phyloP scores from a whole-genome alignment of 2,888 invertebrate genomes.

The Alloscopus bannaensis region DNA sequence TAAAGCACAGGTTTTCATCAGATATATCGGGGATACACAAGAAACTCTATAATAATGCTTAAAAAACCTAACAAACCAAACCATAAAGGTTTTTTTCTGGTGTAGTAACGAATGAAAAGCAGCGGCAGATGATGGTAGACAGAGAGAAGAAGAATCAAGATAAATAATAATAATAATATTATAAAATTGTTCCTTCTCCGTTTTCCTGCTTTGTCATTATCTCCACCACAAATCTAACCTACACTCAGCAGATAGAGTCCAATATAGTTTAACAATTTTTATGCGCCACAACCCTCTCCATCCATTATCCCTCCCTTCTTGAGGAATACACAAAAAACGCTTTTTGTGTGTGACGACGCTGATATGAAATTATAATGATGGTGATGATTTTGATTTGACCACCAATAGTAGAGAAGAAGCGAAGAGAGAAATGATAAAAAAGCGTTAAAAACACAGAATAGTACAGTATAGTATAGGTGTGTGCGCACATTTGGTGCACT shows the following conservation, averaged over 20 bases:
- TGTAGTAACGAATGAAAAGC: slow-evolving; percentile 40
- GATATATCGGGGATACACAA: no score
- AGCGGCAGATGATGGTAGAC: slow-evolving; percentile 58
- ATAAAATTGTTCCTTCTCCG: slow-evolving; percentile 63
- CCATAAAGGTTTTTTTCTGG: no score
- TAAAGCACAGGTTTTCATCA: no score
- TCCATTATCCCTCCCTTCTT: neutral
- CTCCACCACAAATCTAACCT: slow-evolving; percentile 60
- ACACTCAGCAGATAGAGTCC: slow-evolving; percentile 14
- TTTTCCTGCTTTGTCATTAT: slow-evolving; percentile 66
- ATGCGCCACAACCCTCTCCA: slow-evolving; percentile 23
- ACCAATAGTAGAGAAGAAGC: slow-evolving; percentile 43
- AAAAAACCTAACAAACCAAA: no score
- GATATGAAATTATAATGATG: slow-evolving; percentile 44
- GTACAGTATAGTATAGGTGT: slow-evolving; percentile 20
- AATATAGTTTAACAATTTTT: slow-evolving; percentile 16
- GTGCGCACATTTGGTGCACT: no score
- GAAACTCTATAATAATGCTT: no score
- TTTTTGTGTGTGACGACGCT: slow-evolving; percentile 13
- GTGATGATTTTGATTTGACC: slow-evolving; percentile 53
- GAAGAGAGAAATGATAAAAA: no score
- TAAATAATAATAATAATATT: slow-evolving; percentile 62
- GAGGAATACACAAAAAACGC: no score
- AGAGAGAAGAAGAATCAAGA: slow-evolving; percentile 55
- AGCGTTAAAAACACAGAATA: no score